Base-by-base conservation (phyloP, 2,888 invertebrate species). In the Eueremaeus valkanovi region DNA sequence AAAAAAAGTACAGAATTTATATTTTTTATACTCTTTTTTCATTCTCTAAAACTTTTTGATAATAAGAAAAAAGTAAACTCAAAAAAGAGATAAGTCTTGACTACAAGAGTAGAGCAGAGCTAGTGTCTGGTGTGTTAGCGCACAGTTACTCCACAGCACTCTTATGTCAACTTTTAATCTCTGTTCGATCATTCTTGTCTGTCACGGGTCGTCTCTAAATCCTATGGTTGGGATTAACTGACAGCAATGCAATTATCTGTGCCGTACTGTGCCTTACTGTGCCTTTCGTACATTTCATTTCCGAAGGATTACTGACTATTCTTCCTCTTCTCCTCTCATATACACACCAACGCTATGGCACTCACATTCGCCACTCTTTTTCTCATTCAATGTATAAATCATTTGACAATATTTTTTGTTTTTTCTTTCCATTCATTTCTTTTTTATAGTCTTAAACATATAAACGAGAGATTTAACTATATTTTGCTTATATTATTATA, bases 251-350 rank as follows among this genome's bases (percentile, higher is more conserved):
- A 51, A 51, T 51, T 51, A 51, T 51, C 51, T 51, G 3, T 51
- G 21, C 8, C 51, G 51, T n/a, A n/a, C n/a, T n/a, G n/a, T n/a
- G n/a, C n/a, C n/a, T n/a, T n/a, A n/a, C n/a, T n/a, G n/a, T n/a
- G n/a, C n/a, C n/a, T n/a, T n/a, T n/a, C n/a, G n/a, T 51, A 51
- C 51, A 51, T 51, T 51, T 51, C 51, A 51, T 51, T 51, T 51
- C 51, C 51, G 51, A 51, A 51, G 51, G 51, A 51, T 51, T 51
- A 51, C 51, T 51, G 5, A 42, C 21, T 18, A 18, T 51, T 51
- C 51, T 16, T 51, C 21, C 51, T 11, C 18, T 11, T 21, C 21
- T 6, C 16, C 9, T 51, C 51, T 51, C 9, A n/a, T n/a, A n/a
- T n/a, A n/a, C n/a, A n/a, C n/a, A n/a, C n/a, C n/a, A n/a, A 5